Conservation (phyloP, 2,797 vertebrate genomes). For the Pipistrellus kuhlii region DNA sequence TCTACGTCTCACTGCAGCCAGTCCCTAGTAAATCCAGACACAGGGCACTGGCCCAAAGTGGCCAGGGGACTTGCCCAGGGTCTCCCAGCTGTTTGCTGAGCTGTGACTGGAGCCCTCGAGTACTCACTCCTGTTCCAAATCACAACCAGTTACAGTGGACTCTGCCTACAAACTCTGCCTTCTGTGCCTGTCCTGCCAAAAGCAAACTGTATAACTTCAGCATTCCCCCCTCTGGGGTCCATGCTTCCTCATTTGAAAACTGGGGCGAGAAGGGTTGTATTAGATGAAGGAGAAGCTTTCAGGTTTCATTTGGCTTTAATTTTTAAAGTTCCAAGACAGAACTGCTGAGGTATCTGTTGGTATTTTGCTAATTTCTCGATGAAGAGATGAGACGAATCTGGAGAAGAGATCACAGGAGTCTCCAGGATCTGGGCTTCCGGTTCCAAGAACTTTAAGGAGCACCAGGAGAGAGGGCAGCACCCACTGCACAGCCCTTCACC, state of each 20-base stretch:
- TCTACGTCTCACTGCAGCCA: background rate
- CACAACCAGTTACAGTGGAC: background rate
- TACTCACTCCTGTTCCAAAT: background rate
- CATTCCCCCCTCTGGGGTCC: background rate
- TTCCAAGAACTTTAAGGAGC: background rate
- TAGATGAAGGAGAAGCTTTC: background rate
- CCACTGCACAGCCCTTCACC: background rate
- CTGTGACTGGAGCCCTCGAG: background rate
- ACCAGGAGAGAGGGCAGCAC: background rate
- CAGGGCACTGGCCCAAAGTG: background rate
- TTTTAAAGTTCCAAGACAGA: constrained; percentile 20
- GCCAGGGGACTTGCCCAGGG: background rate
- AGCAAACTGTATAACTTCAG: background rate
- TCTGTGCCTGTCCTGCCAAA: background rate
- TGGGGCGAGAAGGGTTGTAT: background rate
- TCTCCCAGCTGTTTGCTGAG: background rate
- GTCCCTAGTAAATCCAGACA: background rate
- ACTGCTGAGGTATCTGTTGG: background rate
- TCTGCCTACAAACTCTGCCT: background rate
- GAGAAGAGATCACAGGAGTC: background rate
- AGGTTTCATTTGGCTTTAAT: background rate
- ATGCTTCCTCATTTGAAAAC: constrained; percentile 40
- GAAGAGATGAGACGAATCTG: background rate
- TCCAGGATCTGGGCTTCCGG: background rate
- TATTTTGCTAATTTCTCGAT: background rate